These are phyloP conservation scores for Drosophila conformis DNA, from an alignment of 2,888 invertebrate genomes.

Conservation along the genomic window DNA sequence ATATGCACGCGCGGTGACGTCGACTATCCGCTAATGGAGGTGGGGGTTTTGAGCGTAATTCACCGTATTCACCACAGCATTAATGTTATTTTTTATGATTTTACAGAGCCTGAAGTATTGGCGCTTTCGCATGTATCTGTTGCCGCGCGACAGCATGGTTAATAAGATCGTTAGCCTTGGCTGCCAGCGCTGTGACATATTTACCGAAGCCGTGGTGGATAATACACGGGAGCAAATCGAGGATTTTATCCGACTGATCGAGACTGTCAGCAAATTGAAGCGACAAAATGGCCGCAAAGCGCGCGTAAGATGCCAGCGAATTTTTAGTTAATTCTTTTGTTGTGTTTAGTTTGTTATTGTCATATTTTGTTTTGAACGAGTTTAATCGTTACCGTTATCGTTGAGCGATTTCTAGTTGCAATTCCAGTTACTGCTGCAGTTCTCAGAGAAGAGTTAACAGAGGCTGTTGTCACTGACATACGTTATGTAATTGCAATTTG, in stretches of 20 bases:
- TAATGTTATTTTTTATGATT: background rate
- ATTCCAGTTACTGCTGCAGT: slow-evolving; percentile 15
- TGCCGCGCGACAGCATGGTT: slow-evolving; percentile 92
- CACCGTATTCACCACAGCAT: background rate
- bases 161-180: slow-evolving; percentile 91
- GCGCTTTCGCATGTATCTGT: slow-evolving; percentile 94
- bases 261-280: slow-evolving; percentile 95
- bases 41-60: slow-evolving; percentile 81
- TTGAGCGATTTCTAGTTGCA: slow-evolving; percentile 30
- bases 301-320: slow-evolving; percentile 88
- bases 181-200: slow-evolving; percentile 92
- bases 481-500: slow-evolving; percentile 28
- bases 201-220: slow-evolving; percentile 86
- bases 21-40: slow-evolving; percentile 94
- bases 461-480: slow-evolving; percentile 24
- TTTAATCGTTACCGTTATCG: slow-evolving; percentile 23
- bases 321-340: slow-evolving; percentile 21
- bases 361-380: slow-evolving; percentile 20
- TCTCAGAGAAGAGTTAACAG: slow-evolving; percentile 7
- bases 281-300: slow-evolving; percentile 90
- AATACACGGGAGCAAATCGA: slow-evolving; percentile 88
- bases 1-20: slow-evolving; percentile 97
- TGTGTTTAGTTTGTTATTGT: slow-evolving; percentile 26
- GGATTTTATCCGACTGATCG: slow-evolving; percentile 93
- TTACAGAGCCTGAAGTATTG: slow-evolving; percentile 93